Conservation (phyloP, 2,113 vertebrate species). For the Bos javanicus region DNA sequence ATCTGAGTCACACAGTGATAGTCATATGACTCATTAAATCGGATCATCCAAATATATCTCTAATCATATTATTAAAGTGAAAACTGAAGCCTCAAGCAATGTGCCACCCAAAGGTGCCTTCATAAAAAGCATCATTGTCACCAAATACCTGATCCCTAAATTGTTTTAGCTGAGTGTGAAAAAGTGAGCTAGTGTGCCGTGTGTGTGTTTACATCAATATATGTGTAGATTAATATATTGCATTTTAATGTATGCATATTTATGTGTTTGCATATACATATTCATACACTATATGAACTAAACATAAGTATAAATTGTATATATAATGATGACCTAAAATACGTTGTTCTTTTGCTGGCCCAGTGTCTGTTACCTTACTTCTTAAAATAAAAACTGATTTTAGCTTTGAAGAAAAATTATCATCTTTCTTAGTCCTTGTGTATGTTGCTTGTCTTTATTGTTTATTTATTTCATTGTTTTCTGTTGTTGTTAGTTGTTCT, state of each 20-base stretch:
- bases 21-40: background rate
- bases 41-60: background rate
- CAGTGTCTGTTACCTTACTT: background rate
- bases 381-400: background rate
- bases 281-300: background rate
- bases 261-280: background rate
- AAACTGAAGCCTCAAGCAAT: background rate
- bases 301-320: background rate
- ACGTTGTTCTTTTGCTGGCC: background rate
- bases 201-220: no score
- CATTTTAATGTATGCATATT: background rate
- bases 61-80: background rate
- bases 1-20: background rate
- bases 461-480: background rate
- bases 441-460: background rate
- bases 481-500: background rate
- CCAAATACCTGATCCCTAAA: background rate
- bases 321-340: background rate
- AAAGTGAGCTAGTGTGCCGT: background rate
- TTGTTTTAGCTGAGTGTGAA: background rate
- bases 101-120: background rate
- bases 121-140: background rate
- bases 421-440: background rate
- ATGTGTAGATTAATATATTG: background rate
- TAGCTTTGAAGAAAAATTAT: background rate